Conservation (phyloP, 1,140 invertebrate species). For the Drosophila murphyi region DNA sequence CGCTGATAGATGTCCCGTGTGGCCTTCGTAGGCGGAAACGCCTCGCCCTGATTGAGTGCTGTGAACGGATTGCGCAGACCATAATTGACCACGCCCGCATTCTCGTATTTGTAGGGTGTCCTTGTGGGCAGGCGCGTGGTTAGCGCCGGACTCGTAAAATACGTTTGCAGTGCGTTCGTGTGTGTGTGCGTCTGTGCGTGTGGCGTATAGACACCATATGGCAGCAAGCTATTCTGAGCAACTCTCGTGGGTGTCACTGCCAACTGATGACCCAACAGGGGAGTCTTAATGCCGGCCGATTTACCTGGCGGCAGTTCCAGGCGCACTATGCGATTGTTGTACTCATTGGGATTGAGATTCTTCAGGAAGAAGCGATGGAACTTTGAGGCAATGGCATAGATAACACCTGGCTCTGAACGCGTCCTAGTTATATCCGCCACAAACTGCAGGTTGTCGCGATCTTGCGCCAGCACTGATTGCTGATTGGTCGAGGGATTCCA, state of each 20-base stretch:
- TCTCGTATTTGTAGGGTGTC: constrained; percentile 71
- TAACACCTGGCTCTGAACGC: constrained; percentile 87
- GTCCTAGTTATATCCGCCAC: constrained; percentile 89
- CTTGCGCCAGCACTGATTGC: constrained; percentile 88
- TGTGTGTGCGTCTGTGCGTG: constrained; percentile 29
- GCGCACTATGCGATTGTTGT: constrained; percentile 88
- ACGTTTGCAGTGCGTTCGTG: constrained; percentile 57
- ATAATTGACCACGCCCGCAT: constrained; percentile 63
- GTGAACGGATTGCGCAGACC: constrained; percentile 72
- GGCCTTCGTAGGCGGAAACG: constrained; percentile 74
- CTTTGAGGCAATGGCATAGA: constrained; percentile 89
- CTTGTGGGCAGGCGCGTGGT: constrained; percentile 61
- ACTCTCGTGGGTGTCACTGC: constrained; percentile 33
- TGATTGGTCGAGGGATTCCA: constrained; percentile 90
- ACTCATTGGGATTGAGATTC: constrained; percentile 86
- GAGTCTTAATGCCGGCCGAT: constrained; percentile 3
- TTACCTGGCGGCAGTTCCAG: constrained; percentile 77
- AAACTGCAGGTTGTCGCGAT: constrained; percentile 90
- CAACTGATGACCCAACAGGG: constrained; percentile 31
- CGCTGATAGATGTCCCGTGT: constrained; percentile 60
- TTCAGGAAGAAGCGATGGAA: constrained; percentile 92
- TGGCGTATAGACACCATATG: constrained; percentile 50
- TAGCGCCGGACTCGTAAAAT: constrained; percentile 65
- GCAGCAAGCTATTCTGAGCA: constrained; percentile 61
- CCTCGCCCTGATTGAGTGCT: constrained; percentile 77